Conservation (phyloP, 2,888 invertebrate genomes). For the Fragum fragum region DNA sequence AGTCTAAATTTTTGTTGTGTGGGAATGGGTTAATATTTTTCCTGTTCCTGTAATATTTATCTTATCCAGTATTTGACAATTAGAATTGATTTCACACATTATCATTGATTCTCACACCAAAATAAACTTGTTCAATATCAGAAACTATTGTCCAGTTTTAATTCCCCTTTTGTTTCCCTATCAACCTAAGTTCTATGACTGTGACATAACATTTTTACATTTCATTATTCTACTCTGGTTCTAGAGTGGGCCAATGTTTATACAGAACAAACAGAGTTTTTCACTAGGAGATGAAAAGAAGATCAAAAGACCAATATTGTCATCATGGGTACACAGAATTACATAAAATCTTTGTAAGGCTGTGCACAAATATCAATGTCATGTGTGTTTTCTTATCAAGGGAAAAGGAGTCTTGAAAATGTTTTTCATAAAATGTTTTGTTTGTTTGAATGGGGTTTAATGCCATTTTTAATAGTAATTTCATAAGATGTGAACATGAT, state of each 20-base stretch:
- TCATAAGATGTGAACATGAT: no score
- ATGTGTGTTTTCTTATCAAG: no score
- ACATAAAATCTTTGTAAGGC: neutral
- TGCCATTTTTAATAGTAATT: no score
- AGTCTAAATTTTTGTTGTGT: no score
- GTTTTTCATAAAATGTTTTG: no score
- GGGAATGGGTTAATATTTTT: no score
- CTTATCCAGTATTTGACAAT: constrained; percentile 12
- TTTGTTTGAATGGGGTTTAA: no score
- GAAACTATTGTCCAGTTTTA: neutral
- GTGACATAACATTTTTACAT: constrained; percentile 15
- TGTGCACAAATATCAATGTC: neutral
- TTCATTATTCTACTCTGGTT: neutral
- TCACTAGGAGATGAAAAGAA: neutral
- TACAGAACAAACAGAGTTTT: neutral
- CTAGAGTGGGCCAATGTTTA: neutral
- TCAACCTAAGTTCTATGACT: constrained; percentile 1
- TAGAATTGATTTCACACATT: constrained; percentile 21
- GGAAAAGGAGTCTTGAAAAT: no score
- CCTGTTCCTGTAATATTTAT: neutral
- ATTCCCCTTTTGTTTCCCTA: constrained; percentile 6
- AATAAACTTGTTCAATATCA: neutral
- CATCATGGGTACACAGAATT: neutral
- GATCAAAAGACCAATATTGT: constrained; percentile 18
- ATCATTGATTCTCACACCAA: constrained; percentile 26